These are phyloP conservation scores for Muntiacus muntjak DNA, from an alignment of 2,113 vertebrate species.

Conservation along the genomic window DNA sequence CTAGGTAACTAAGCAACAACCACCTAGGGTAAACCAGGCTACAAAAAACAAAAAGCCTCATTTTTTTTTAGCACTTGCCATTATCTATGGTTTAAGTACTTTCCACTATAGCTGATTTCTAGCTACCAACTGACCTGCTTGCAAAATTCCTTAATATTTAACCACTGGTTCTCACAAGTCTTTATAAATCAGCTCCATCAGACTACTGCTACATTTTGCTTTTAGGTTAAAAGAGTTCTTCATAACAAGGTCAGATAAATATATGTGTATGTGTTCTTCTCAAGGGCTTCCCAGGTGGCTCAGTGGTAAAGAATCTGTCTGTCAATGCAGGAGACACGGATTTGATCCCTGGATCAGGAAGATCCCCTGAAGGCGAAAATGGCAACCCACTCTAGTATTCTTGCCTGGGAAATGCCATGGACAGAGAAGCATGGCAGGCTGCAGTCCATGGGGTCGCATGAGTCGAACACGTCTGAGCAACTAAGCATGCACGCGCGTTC, in stretches of 20 bases:
- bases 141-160: not conserved
- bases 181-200: not conserved
- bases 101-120: not conserved
- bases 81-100: not conserved
- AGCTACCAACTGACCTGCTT: not conserved
- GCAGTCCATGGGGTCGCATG: not conserved
- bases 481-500: accelerated
- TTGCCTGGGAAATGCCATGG: not conserved
- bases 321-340: not conserved
- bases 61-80: not conserved
- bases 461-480: not conserved
- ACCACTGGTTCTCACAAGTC: not conserved
- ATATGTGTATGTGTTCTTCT: not conserved
- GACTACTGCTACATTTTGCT: not conserved
- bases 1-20: not conserved
- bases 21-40: not conserved
- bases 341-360: not conserved
- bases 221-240: not conserved
- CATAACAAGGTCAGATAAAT: not conserved
- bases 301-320: not conserved
- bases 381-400: not conserved
- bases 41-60: not conserved
- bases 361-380: not conserved
- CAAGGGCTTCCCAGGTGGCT: not conserved
- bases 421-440: not conserved